A percentile compares a stretch with the other conserved stretches of the same genome.
These are phyloP conservation scores for Peromyscus eremicus DNA, from an alignment of 2,797 vertebrate genomes.

Conservation along the genomic window DNA sequence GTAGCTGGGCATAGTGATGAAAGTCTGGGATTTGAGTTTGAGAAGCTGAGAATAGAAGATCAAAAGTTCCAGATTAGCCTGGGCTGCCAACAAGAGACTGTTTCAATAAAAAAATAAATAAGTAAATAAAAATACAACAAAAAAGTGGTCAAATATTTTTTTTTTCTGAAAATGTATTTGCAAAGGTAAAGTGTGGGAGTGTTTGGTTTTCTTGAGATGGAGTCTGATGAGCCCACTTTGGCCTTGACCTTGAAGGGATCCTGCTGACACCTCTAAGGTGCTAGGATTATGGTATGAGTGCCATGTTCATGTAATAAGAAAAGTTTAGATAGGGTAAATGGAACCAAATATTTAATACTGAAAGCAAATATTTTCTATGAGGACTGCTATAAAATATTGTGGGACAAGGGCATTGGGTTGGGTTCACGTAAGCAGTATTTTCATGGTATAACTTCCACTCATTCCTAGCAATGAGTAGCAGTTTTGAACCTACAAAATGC, in stretches of 20 bases:
- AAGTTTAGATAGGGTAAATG: background rate
- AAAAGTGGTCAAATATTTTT: background rate
- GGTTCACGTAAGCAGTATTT: background rate
- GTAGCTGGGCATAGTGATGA: background rate
- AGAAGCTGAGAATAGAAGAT: background rate
- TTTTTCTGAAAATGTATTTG: background rate
- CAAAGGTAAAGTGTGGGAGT: background rate
- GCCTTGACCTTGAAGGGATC: background rate
- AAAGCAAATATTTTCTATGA: background rate
- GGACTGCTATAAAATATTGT: background rate
- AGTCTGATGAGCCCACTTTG: background rate
- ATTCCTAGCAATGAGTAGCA: background rate
- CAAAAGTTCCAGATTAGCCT: background rate
- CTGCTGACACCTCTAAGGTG: background rate
- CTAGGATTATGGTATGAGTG: background rate
- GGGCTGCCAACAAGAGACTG: background rate
- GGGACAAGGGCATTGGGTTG: background rate
- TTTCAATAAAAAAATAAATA: background rate
- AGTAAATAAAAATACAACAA: background rate
- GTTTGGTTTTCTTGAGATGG: background rate
- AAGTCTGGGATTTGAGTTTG: background rate
- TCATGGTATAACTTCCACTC: background rate
- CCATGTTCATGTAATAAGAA: background rate
- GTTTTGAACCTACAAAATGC: background rate
- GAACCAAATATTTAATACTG: background rate